Evolutionary conservation across 2,888 invertebrate genomes (phyloP), one percentile per base, ranked within the genome.

Genomic region (Zonitis immaculata): DNA sequence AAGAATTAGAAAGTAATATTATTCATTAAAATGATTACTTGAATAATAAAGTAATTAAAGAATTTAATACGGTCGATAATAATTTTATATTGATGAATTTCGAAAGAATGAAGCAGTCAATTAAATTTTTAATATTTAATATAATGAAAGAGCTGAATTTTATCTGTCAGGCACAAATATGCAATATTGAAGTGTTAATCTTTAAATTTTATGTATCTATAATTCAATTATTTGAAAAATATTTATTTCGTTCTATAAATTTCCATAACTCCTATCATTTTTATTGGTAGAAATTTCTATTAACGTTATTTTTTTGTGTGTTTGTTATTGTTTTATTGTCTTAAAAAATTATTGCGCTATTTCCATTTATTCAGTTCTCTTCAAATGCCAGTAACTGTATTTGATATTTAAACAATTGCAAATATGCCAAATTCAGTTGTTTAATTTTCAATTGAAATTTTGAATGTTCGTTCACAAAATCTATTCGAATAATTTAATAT

Each of bases 1-100:
- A 39, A 39, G 39, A 45, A 45, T 45, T 45, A 45, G 45, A 45
- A 45, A 45, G 45, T 28, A 20, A 39, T n/a, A 14, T 25, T 45
- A 45, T 45, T 45, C 45, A 28, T 45, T 45, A 45, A 45, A 3
- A 20, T 28, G 30, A 45, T 45, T 28, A 45, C 45, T 20, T 45
- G 6, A 45, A 45, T 45, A 45, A 26, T 45, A 45, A 45, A 30
- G 27, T 25, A 45, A 45, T 45, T 45, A 28, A 28, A 20, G 11
- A 39, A 39, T 9, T 20, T 39, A 39, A 39, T 39, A 39, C 16
- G 20, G 6, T 32, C 18, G 7, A 35, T 9, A 18, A 35, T 18
- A 18, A 9, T 20, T 20, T 5, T 20, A 39, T 39, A 11, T 39
- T 39, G 11, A 20, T 20, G 18, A 18, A 39, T 39, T 39, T 16